Evolutionary conservation across 2,797 vertebrate genomes (phyloP).

Genomic region (Myiothlypis chrysogaster): DNA sequence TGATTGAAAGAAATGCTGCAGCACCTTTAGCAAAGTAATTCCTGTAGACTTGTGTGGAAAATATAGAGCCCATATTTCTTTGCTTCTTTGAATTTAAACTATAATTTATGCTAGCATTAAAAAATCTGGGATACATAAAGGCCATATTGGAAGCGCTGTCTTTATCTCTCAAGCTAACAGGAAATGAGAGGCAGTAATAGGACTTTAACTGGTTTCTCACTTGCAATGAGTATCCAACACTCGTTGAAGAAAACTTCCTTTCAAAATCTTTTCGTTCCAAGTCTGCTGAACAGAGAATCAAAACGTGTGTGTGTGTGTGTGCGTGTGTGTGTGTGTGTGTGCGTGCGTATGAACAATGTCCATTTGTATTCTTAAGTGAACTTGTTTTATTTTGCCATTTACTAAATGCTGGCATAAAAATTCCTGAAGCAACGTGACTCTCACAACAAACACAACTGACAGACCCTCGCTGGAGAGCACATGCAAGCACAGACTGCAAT

Average conservation of each 20-base stretch:
- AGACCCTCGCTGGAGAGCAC: neutral
- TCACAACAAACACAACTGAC: slow-evolving; percentile 24
- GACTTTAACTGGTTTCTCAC: slow-evolving; percentile 27
- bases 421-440: slow-evolving; percentile 34
- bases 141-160: neutral
- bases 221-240: neutral
- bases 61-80: neutral
- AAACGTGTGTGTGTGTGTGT: neutral
- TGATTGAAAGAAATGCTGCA: neutral
- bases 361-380: slow-evolving; percentile 4
- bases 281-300: neutral
- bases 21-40: slow-evolving; percentile 8
- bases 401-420: slow-evolving; percentile 26
- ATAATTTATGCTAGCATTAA: neutral
- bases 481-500: neutral
- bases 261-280: neutral
- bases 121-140: slow-evolving; percentile 50
- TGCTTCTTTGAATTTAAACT: neutral
- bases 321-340: neutral
- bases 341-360: neutral
- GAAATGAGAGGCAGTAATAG: slow-evolving; percentile 47
- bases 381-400: slow-evolving; percentile 36
- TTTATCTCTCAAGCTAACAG: slow-evolving; percentile 30
- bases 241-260: neutral
- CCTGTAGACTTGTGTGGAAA: neutral